phyloP scores from a whole-genome alignment of 2,888 invertebrate species.

The Cerastis rubricosa region DNA sequence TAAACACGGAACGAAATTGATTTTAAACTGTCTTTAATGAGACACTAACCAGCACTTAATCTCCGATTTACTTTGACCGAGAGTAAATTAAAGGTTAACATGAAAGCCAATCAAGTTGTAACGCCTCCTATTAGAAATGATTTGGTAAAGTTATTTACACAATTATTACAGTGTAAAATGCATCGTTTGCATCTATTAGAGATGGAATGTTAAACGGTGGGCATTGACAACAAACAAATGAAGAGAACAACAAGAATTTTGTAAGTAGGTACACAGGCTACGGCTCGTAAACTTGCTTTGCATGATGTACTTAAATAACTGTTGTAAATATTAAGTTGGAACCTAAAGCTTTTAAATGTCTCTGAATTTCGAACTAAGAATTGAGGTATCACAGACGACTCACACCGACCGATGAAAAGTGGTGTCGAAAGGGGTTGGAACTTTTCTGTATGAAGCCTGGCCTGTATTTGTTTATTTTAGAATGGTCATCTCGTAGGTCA shows the following conservation, averaged over 20 bases:
- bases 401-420: background rate
- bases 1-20: slow-evolving; percentile 46
- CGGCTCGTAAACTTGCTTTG: background rate
- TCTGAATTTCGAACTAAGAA: background rate
- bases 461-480: too few species aligned
- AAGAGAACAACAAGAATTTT: slow-evolving; percentile 11
- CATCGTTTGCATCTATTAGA: slow-evolving; percentile 42
- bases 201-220: slow-evolving; percentile 53
- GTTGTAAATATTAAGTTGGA: background rate
- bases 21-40: slow-evolving; percentile 59
- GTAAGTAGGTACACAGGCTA: background rate
- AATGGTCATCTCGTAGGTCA: too few species aligned
- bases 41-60: slow-evolving; percentile 57
- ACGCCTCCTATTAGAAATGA: slow-evolving; percentile 36
- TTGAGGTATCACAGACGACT: background rate
- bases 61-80: slow-evolving; percentile 65
- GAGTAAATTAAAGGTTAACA: slow-evolving; percentile 65
- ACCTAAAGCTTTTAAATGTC: background rate
- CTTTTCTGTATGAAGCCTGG: background rate
- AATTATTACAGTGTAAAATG: slow-evolving; percentile 42
- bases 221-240: slow-evolving; percentile 37
- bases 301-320: background rate
- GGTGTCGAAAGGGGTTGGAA: background rate
- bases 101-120: slow-evolving; percentile 58
- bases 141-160: slow-evolving; percentile 52